Conservation (phyloP, 2,797 vertebrate species). For the Bradypodion ventrale region DNA sequence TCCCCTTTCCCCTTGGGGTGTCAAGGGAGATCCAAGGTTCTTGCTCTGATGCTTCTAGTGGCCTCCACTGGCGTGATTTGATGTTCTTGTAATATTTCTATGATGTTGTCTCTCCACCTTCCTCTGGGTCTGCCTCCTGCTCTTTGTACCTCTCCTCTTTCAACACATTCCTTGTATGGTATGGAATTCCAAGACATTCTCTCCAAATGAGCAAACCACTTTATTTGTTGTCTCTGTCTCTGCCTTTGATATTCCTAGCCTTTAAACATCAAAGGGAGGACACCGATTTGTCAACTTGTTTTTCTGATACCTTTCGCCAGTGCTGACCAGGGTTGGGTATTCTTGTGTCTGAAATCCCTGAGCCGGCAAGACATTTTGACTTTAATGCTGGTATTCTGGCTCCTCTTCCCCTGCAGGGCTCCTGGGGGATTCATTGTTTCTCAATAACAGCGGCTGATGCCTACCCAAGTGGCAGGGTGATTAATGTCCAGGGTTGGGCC, state of each 20-base stretch:
- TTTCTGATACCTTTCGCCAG: background rate
- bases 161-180: too few relatives aligned
- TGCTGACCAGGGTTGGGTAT: background rate
- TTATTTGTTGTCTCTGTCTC: background rate
- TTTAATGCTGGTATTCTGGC: conserved; percentile 28
- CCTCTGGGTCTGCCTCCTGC: too few relatives aligned
- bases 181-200: too few relatives aligned
- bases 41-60: too few relatives aligned
- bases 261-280: background rate
- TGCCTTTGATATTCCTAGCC: background rate
- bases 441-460: conserved; percentile 25
- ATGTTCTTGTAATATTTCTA: too few relatives aligned
- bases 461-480: conserved; percentile 6
- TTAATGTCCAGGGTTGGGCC: conserved; percentile 3
- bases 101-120: too few relatives aligned
- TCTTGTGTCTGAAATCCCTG: conserved; percentile 2
- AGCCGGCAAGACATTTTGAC: conserved; percentile 23
- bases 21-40: too few relatives aligned
- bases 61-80: too few relatives aligned
- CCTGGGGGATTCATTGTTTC: background rate
- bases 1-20: too few relatives aligned
- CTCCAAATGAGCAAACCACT: too few relatives aligned
- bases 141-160: too few relatives aligned
- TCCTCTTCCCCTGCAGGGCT: conserved; percentile 3
- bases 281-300: background rate